phyloP scores from a whole-genome alignment of 35 echinoderm and acorn worm species.

The Anneissia japonica region DNA sequence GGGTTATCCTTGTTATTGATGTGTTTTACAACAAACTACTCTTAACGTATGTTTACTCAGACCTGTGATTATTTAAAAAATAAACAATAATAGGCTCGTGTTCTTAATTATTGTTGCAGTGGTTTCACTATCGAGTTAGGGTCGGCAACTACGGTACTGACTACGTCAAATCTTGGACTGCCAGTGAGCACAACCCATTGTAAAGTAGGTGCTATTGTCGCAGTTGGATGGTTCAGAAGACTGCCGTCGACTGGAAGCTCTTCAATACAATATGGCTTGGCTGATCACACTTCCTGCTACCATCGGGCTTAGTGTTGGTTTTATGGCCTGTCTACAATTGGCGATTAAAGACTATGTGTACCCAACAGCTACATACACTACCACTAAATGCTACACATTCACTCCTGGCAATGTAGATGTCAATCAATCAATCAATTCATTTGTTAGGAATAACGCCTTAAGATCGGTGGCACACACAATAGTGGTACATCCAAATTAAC shows the following conservation, averaged over 20 bases:
- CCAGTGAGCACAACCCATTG: constrained; percentile 72
- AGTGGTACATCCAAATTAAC: too few relatives aligned
- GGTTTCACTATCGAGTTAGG: constrained; percentile 63
- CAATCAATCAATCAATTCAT: too few relatives aligned
- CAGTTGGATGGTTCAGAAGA: constrained; percentile 43
- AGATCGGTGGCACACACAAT: too few relatives aligned
- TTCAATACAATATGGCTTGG: constrained; percentile 60
- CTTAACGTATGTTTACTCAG: too few relatives aligned
- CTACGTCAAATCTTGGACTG: constrained; percentile 63
- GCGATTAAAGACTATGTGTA: not conserved
- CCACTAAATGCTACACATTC: not conserved
- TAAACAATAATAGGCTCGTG: too few relatives aligned
- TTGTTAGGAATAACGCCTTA: too few relatives aligned
- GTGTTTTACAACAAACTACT: too few relatives aligned
- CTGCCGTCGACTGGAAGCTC: constrained; percentile 49
- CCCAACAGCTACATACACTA: not conserved
- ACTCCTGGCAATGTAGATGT: not conserved
- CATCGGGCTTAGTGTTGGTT: constrained; percentile 41
- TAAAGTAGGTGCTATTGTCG: constrained; percentile 55
- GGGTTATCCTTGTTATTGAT: too few relatives aligned
- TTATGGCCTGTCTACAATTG: constrained; percentile 53
- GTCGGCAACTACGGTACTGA: constrained; percentile 51
- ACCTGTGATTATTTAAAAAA: too few relatives aligned
- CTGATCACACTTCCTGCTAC: constrained; percentile 48
- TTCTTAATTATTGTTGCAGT: constrained; percentile 17